Percentiles rank a stretch among this genome's conserved stretches.
Conservation (phyloP, 2,888 invertebrate species). For the Fragum sueziense region DNA sequence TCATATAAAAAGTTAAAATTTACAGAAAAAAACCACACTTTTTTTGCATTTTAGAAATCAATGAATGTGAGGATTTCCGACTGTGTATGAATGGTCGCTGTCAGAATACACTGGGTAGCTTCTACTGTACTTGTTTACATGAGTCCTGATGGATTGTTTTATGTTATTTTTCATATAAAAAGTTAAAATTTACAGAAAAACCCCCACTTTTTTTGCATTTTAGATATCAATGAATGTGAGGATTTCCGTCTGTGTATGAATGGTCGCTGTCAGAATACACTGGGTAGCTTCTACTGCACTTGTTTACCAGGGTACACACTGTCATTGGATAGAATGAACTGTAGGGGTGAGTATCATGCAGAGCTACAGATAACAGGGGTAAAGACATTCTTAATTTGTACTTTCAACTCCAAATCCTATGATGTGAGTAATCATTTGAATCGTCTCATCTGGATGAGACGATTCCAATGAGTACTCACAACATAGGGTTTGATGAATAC, state of each 20-base stretch:
- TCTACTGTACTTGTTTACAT: conserved; percentile 89
- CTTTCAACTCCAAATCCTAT: too few species aligned
- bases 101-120: conserved; percentile 89
- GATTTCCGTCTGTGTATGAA: conserved; percentile 88
- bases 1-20: too few species aligned
- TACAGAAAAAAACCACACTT: too few species aligned
- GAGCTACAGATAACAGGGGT: too few species aligned
- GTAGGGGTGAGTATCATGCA: conserved; percentile 72
- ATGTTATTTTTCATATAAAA: too few species aligned
- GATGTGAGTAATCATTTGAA: too few species aligned
- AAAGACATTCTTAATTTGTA: too few species aligned
- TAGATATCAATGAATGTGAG: conserved; percentile 91
- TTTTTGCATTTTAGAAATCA: conserved; percentile 85
- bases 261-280: conserved; percentile 90
- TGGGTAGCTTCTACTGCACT: conserved; percentile 90
- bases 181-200: too few species aligned
- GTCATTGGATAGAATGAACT: conserved; percentile 85
- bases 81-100: conserved; percentile 91
- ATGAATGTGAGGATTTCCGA: conserved; percentile 89
- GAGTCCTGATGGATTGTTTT: too few species aligned
- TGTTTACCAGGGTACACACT: conserved; percentile 90
- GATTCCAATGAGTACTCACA: too few species aligned
- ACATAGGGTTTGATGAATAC: too few species aligned
- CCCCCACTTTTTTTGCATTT: not conserved
- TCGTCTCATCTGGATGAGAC: too few species aligned